Percentiles rank a stretch among this genome's conserved stretches.
Conservation (phyloP, 1,140 invertebrate genomes). For the Euura saliciscinereae region DNA sequence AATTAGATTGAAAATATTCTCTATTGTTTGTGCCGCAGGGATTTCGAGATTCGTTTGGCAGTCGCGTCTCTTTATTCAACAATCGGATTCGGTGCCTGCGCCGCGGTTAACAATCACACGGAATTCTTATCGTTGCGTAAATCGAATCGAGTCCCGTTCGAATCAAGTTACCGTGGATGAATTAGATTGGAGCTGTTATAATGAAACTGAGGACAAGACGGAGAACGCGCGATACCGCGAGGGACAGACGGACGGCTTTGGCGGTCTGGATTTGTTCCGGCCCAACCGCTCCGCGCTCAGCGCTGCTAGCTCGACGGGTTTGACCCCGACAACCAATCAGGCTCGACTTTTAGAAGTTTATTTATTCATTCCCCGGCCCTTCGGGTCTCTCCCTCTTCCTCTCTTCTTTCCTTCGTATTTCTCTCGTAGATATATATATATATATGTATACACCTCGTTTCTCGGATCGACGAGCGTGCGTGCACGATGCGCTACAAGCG, state of each 20-base stretch:
- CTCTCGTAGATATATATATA: background rate
- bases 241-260: conserved; percentile 6
- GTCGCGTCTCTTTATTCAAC: background rate
- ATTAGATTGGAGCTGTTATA: background rate
- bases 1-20: no score
- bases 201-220: conserved; percentile 2
- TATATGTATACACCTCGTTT: background rate
- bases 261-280: conserved; percentile 6
- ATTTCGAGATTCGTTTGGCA: background rate
- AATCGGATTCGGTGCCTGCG: background rate
- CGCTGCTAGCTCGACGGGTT: background rate
- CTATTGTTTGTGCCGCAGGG: no score
- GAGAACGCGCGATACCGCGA: background rate
- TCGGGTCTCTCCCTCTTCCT: background rate
- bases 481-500: conserved; percentile 6
- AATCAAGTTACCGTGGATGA: conserved; percentile 7
- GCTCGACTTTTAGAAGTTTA: conserved; percentile 1
- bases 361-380: background rate
- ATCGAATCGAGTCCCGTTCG: conserved; percentile 5
- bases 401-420: background rate
- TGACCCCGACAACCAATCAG: conserved; percentile 3
- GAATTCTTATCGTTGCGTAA: conserved; percentile 7
- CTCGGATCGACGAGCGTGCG: background rate
- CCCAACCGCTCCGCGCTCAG: background rate
- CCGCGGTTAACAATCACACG: background rate